Evolutionary conservation across 2,797 vertebrate genomes (phyloP), one percentile per base, ranked within the genome.

Genomic region (Typhlichthys subterraneus): DNA sequence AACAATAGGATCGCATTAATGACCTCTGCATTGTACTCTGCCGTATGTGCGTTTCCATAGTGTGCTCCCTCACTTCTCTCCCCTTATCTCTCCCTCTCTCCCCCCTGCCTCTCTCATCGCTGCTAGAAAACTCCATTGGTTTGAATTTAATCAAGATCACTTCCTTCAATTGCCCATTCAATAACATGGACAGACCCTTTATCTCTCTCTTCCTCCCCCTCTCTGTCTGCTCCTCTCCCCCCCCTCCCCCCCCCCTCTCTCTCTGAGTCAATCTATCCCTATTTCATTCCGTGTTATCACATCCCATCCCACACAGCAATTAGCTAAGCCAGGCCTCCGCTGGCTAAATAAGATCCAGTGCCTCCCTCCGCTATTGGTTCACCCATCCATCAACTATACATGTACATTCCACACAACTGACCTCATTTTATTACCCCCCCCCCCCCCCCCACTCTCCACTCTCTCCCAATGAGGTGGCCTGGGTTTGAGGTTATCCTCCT

Each of bases 231-330:
- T 13, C 42, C 2, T 15, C 12, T 5, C 45, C 45, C 45, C 45
- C 45, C 0, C 45, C 45, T 12, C 6, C 11, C 1, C 11, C 4
- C 11, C 11, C 10, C n/a, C 11, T 12, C 11, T 12, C 12, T 12
- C 4, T 48, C 12, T 45, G 72, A 74, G 58, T 59, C 65, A 63
- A 59, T 45, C 47, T 54, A 50, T 55, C 62, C 72, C 71, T 12
- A 70, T 69, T 9, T 17, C 51, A 4, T 63, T 72, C 57, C 58
- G 59, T 77, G 70, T 83, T 75, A 75, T 79, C 75, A 80, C 65
- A 69, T 69, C 73, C 60, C 14, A 63, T 73, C 74, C 84, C 73
- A 80, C 79, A 80, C 71, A 71, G 82, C 75, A 88, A 90, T 90
- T 88, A 90, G 82, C 83, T 67, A 81, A 82, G 81, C 81, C 57